Conservation (phyloP, 1,140 invertebrate species). For the Caenorhabditis elegans region WBcel235 BX284606.5:8895501-8896000, state of each 20-base stretch:
- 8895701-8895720: background rate
- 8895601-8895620: background rate
- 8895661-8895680: background rate
- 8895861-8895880: too few species aligned
- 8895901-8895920: too few species aligned
- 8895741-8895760: background rate
- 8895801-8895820: too few species aligned
- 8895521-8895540: background rate
- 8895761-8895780: background rate
- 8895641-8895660: background rate
- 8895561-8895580: background rate
- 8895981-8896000: too few species aligned
- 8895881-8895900: too few species aligned
- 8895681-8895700: conserved; percentile 4
- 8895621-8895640: background rate
- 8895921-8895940: too few species aligned
- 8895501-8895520: background rate
- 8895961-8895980: too few species aligned
- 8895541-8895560: background rate
- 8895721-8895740: background rate
- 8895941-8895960: too few species aligned
- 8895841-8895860: too few species aligned
- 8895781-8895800: too few species aligned
- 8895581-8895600: background rate
- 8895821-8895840: too few species aligned